Percentiles rank a stretch among this genome's conserved stretches.
Evolutionary conservation across 2,113 vertebrate species (phyloP).

Genomic region (Eleginops maclovinus): DNA sequence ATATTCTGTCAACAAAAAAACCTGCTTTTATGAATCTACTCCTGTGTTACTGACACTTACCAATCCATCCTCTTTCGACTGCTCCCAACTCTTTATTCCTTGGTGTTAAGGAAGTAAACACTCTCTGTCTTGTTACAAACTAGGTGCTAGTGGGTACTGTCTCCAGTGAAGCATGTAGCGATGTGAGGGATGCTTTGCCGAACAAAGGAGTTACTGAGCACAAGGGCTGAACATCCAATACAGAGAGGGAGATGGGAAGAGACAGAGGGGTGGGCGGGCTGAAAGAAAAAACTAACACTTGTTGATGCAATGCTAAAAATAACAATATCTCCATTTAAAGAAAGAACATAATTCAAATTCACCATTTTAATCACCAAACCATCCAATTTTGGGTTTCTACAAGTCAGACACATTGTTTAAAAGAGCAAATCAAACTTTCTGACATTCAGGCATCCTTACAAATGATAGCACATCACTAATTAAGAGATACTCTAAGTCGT

Average conservation of each 20-base stretch:
- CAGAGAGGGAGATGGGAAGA: conserved; percentile 54
- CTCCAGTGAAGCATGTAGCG: conserved; percentile 77
- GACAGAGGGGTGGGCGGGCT: conserved; percentile 44
- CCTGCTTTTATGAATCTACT: not conserved
- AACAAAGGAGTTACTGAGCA: conserved; percentile 82
- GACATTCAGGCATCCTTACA: conserved; percentile 37
- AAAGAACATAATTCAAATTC: conserved; percentile 8
- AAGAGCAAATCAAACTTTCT: conserved; percentile 30
- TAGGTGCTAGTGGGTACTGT: conserved; percentile 74
- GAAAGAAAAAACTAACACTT: conserved; percentile 42
- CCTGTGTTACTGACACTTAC: conserved; percentile 42
- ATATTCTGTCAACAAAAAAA: not conserved
- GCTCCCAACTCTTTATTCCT: conserved; percentile 27
- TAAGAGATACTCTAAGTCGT: conserved; percentile 58
- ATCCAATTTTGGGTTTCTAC: conserved; percentile 2
- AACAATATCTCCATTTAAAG: conserved; percentile 29
- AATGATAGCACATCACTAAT: conserved; percentile 51
- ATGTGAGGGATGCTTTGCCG: conserved; percentile 71
- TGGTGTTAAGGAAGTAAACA: conserved; percentile 33
- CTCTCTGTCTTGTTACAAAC: conserved; percentile 53
- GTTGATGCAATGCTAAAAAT: conserved; percentile 34
- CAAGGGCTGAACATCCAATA: conserved; percentile 71
- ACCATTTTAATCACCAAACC: conserved; percentile 7
- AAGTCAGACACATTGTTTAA: conserved; percentile 9
- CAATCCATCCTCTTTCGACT: conserved; percentile 22